Evolutionary conservation across 1,140 invertebrate species (phyloP).

Genomic region (Micrasema minimum): DNA sequence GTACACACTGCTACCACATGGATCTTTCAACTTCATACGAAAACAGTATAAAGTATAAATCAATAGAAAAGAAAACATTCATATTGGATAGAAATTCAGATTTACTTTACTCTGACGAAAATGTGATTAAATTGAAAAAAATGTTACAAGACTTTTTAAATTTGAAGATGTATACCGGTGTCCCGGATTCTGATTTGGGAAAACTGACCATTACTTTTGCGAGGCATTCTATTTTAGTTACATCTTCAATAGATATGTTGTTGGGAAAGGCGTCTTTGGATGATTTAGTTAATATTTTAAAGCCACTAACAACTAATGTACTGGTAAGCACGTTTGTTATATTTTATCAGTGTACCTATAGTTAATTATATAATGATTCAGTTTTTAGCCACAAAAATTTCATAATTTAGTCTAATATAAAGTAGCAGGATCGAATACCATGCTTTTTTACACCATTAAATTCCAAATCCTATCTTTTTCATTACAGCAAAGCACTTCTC

Average conservation of each 20-base stretch:
- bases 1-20: constrained; percentile 39
- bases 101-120: constrained; percentile 1
- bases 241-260: constrained; percentile 56
- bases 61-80: constrained; percentile 21
- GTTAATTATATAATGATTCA: no score
- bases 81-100: constrained; percentile 17
- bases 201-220: constrained; percentile 57
- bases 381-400: no score
- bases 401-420: no score
- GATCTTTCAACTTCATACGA: constrained; percentile 29
- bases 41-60: constrained; percentile 27
- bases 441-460: no score
- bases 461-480: no score
- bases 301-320: constrained; percentile 55
- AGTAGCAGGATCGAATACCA: no score
- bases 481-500: constrained; percentile 57
- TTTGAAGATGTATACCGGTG: constrained; percentile 55
- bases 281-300: constrained; percentile 56
- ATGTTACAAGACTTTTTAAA: constrained; percentile 62
- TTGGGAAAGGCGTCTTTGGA: constrained; percentile 56
- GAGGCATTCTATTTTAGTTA: constrained; percentile 61
- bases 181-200: constrained; percentile 55
- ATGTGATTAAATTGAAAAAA: constrained; percentile 16
- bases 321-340: constrained; percentile 52
- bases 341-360: no score